phyloP scores from a whole-genome alignment of 1,140 invertebrate species.

The Nephila pilipes region DNA sequence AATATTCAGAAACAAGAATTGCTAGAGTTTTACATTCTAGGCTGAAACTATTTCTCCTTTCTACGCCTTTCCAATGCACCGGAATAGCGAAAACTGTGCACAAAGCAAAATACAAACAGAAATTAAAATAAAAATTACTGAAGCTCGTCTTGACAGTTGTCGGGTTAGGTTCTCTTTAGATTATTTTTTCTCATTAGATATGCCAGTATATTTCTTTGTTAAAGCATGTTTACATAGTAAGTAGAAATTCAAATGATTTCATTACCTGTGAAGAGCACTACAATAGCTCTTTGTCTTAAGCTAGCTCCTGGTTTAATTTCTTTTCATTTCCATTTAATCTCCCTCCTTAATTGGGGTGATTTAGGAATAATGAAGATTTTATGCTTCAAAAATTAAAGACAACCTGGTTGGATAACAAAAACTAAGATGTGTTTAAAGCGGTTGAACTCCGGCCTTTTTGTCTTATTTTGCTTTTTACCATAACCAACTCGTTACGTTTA shows the following conservation, averaged over 20 bases:
- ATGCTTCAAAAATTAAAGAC: slow-evolving; percentile 56
- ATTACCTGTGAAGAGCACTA: neutral
- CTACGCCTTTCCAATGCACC: no score
- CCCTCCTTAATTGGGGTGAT: slow-evolving; percentile 47
- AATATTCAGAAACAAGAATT: no score
- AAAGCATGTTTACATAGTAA: neutral
- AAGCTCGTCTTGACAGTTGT: no score
- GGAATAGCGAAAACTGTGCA: no score
- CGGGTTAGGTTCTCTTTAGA: neutral
- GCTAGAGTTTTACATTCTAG: no score
- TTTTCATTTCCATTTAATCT: slow-evolving; percentile 55
- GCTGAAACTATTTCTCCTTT: no score
- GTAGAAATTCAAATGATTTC: slow-evolving; percentile 13
- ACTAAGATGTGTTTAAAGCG: slow-evolving; percentile 38
- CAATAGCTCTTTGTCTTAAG: slow-evolving; percentile 8
- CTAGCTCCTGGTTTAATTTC: neutral
- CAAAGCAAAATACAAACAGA: no score
- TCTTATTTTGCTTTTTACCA: slow-evolving; percentile 61
- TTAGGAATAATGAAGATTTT: slow-evolving; percentile 56
- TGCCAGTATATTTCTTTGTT: neutral
- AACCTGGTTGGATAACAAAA: slow-evolving; percentile 32
- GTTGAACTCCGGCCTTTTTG: slow-evolving; percentile 52
- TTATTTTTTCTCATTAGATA: neutral
- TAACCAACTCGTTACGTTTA: slow-evolving; percentile 72
- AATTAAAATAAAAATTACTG: no score